Conservation (phyloP, 2,797 vertebrate genomes). For the Oreochromis mossambicus region DNA sequence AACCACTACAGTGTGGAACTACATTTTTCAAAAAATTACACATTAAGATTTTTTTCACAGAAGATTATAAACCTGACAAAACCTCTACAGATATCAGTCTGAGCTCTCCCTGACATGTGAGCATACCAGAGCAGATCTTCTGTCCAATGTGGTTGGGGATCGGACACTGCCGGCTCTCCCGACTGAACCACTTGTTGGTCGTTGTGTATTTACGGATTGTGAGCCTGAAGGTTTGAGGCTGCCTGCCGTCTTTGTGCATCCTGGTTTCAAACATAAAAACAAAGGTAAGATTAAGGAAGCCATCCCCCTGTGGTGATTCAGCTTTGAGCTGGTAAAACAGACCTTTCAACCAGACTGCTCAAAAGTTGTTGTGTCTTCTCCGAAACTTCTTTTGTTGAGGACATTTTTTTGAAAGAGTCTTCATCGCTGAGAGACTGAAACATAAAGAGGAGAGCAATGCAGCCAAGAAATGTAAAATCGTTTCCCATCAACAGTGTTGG, state of each 20-base stretch:
- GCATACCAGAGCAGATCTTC: slow-evolving; percentile 78
- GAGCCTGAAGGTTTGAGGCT: slow-evolving; percentile 82
- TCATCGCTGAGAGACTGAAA: slow-evolving; percentile 91
- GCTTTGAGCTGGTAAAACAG: background rate
- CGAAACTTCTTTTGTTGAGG: slow-evolving; percentile 76
- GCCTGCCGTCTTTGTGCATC: slow-evolving; percentile 82
- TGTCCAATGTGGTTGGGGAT: slow-evolving; percentile 79
- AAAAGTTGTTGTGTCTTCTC: slow-evolving; percentile 83
- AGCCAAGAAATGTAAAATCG: background rate
- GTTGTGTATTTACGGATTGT: slow-evolving; percentile 74
- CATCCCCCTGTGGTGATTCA: accelerated
- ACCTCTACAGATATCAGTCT: accelerated
- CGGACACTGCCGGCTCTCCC: slow-evolving; percentile 88
- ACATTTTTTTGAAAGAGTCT: slow-evolving; percentile 91
- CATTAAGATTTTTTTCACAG: background rate
- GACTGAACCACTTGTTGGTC: slow-evolving; percentile 72
- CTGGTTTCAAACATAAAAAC: slow-evolving; percentile 55
- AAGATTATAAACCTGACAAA: background rate
- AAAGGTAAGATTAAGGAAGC: background rate
- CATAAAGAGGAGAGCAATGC: background rate
- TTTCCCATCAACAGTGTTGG: background rate
- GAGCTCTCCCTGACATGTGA: background rate
- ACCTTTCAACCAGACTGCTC: slow-evolving; percentile 80
- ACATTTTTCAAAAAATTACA: background rate
- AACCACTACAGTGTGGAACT: background rate